Conservation (phyloP, 2,888 invertebrate species). For the Leptarthrus brevirostris region DNA sequence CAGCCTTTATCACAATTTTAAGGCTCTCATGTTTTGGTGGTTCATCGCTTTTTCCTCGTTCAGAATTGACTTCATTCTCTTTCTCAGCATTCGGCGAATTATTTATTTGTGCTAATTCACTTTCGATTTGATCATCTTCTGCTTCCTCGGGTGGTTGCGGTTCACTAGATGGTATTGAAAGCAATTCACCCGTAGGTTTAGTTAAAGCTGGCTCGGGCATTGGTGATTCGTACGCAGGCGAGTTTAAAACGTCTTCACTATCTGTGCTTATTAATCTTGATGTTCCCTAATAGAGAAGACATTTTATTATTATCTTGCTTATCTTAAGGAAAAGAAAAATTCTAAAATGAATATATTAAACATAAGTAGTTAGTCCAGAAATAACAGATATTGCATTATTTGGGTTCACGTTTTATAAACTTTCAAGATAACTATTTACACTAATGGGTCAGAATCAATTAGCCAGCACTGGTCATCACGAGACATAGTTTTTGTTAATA, state of each 20-base stretch:
- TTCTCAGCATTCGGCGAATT: not conserved
- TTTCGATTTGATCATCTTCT: constrained; percentile 31
- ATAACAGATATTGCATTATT: no score
- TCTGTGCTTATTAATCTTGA: constrained; percentile 75
- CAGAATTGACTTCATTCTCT: not conserved
- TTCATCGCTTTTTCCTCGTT: not conserved
- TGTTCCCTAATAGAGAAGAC: constrained; percentile 67
- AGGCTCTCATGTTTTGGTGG: constrained; percentile 63
- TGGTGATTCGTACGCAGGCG: constrained; percentile 68
- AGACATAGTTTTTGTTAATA: no score
- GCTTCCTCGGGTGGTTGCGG: not conserved
- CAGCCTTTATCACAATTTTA: constrained; percentile 67
- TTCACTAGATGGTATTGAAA: constrained; percentile 53
- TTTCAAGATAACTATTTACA: no score
- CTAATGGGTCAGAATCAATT: no score
- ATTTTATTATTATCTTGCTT: no score
- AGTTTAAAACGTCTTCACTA: constrained; percentile 73
- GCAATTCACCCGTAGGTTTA: constrained; percentile 53
- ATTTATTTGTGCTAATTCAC: constrained; percentile 9
- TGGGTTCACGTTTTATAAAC: no score
- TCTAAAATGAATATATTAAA: no score
- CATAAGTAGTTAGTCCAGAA: no score
- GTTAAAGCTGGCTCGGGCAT: constrained; percentile 55
- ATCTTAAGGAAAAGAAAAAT: no score
- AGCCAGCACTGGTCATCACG: no score